Percentiles rank a stretch among this genome's conserved stretches.
phyloP scores from a whole-genome alignment of 2,888 invertebrate genomes.

The Euplagia quadripunctaria region DNA sequence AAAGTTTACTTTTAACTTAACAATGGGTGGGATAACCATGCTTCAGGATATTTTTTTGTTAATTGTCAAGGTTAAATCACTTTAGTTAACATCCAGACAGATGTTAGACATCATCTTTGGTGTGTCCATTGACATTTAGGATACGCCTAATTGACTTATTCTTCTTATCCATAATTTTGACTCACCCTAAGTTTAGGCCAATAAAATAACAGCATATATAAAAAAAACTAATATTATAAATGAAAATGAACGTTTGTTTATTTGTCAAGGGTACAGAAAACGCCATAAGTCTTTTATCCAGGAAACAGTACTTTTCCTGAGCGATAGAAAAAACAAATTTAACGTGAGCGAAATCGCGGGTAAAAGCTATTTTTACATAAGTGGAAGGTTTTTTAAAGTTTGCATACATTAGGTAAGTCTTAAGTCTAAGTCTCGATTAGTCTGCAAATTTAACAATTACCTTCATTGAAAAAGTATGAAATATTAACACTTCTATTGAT shows the following conservation, averaged over 20 bases:
- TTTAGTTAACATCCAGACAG: background rate
- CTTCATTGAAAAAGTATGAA: background rate
- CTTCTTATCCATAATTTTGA: background rate
- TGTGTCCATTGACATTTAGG: background rate
- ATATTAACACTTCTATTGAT: too few species aligned
- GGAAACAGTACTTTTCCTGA: too few species aligned
- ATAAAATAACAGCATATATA: background rate
- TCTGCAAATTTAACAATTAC: background rate
- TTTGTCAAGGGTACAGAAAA: too few species aligned
- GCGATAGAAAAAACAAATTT: background rate
- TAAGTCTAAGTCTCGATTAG: too few species aligned
- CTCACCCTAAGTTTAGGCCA: background rate
- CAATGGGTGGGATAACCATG: slow-evolving; percentile 40
- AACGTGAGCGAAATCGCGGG: background rate
- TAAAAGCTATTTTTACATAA: background rate
- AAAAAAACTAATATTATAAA: too few species aligned
- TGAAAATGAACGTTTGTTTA: too few species aligned
- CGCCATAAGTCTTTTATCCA: background rate
- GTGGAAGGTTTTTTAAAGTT: background rate
- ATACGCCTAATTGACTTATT: background rate
- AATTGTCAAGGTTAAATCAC: slow-evolving; percentile 8
- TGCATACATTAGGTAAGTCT: background rate
- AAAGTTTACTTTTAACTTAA: slow-evolving; percentile 45
- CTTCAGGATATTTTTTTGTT: background rate
- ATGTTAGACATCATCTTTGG: background rate